phyloP scores from a whole-genome alignment of 2,113 vertebrate species.

The Chlamydotis undulata region DNA sequence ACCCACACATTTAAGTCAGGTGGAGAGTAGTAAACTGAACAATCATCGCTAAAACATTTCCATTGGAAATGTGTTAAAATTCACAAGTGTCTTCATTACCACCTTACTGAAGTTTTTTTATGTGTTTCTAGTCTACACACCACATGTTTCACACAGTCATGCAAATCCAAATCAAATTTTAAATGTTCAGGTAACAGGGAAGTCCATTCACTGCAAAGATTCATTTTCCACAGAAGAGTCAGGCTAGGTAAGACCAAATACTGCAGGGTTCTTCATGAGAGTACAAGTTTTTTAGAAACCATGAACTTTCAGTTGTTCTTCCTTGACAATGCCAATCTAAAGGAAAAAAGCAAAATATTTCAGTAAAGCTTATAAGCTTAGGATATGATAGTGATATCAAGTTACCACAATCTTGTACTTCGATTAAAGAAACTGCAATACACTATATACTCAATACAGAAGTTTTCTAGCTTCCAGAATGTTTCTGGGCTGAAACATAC shows the following conservation, averaged over 20 bases:
- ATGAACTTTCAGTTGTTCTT: slow-evolving; percentile 90
- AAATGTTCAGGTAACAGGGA: slow-evolving; percentile 63
- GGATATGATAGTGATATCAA: not conserved
- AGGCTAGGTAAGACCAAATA: slow-evolving; percentile 46
- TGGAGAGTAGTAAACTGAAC: slow-evolving; percentile 74
- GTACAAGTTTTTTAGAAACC: slow-evolving; percentile 79
- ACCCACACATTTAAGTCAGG: slow-evolving; percentile 74
- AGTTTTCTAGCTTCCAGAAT: not conserved
- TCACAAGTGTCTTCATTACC: slow-evolving; percentile 62
- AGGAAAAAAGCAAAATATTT: slow-evolving; percentile 34
- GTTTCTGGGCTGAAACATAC: not conserved
- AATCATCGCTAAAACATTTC: slow-evolving; percentile 78
- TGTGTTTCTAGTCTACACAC: slow-evolving; percentile 76
- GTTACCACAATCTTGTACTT: not conserved
- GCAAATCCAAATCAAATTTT: slow-evolving; percentile 68
- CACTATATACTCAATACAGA: not conserved
- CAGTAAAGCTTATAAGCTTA: not conserved
- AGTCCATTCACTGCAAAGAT: slow-evolving; percentile 78
- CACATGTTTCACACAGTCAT: slow-evolving; percentile 64
- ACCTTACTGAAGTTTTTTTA: slow-evolving; percentile 79
- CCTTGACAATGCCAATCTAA: slow-evolving; percentile 87
- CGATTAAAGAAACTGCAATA: not conserved
- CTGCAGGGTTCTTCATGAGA: slow-evolving; percentile 59
- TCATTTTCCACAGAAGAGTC: slow-evolving; percentile 74
- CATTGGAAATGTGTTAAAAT: slow-evolving; percentile 81